phyloP scores from a whole-genome alignment of 2,888 invertebrate genomes.

The Polyploca ridens region DNA sequence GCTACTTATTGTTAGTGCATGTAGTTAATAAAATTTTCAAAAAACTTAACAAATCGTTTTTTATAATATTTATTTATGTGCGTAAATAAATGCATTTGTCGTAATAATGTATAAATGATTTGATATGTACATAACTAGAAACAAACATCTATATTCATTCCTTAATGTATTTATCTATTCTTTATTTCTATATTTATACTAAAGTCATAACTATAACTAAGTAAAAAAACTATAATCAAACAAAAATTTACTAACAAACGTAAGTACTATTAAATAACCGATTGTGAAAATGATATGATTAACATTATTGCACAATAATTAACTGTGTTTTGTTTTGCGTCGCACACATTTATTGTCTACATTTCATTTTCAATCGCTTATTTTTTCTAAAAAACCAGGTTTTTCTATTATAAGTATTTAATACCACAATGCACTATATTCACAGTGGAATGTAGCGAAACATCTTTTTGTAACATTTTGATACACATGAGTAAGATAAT shows the following conservation, averaged over 20 bases:
- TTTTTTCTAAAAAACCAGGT: neutral
- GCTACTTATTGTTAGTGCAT: neutral
- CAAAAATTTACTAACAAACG: neutral
- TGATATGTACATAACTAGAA: slow-evolving; percentile 6
- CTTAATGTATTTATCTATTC: neutral
- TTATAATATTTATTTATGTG: slow-evolving; percentile 16
- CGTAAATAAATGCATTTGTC: slow-evolving; percentile 22
- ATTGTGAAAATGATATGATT: slow-evolving; percentile 44
- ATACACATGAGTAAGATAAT: neutral
- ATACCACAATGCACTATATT: no score
- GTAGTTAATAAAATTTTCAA: neutral
- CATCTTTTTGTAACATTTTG: neutral
- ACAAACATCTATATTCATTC: neutral
- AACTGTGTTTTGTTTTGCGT: neutral
- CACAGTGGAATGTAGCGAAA: neutral
- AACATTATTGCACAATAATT: slow-evolving; percentile 28
- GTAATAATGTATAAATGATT: slow-evolving; percentile 6
- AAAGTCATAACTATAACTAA: neutral
- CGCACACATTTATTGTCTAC: slow-evolving; percentile 9
- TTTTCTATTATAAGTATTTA: neutral
- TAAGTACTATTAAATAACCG: neutral
- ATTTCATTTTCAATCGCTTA: neutral
- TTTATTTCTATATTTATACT: neutral
- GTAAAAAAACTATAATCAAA: neutral
- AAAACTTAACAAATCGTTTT: neutral